phyloP scores from a whole-genome alignment of 2,888 invertebrate genomes.

The Petrolisthes manimaculis region DNA sequence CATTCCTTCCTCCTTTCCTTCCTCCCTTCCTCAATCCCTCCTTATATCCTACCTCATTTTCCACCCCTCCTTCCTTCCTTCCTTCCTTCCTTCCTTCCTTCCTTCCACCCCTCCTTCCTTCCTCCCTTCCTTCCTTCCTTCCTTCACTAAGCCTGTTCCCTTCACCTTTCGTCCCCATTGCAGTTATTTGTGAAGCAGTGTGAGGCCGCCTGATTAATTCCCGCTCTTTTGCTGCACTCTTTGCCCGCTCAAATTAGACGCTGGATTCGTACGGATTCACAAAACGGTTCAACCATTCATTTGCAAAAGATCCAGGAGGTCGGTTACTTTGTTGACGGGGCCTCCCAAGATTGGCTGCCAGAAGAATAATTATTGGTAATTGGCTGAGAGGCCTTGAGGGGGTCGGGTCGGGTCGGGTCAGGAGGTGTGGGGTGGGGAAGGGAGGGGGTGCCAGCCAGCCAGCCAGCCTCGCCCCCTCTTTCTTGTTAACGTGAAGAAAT shows the following conservation, averaged over 20 bases:
- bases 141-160: conserved; percentile 1
- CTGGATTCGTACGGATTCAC: conserved; percentile 42
- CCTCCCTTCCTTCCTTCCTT: not conserved
- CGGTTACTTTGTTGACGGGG: conserved; percentile 36
- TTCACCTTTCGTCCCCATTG: not conserved
- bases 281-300: conserved; percentile 45
- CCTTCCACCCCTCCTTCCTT: not conserved
- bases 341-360: conserved; percentile 1
- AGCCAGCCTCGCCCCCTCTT: not conserved
- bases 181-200: conserved; percentile 27
- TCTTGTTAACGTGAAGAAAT: conserved; percentile 11
- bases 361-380: conserved; percentile 35
- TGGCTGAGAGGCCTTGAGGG: conserved; percentile 8
- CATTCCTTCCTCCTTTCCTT: not conserved
- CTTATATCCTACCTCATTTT: not conserved
- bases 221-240: conserved; percentile 39
- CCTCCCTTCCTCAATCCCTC: not conserved
- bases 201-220: conserved; percentile 33
- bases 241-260: conserved; percentile 35
- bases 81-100: not conserved
- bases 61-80: not conserved
- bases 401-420: not conserved
- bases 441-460: not conserved
- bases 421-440: not conserved
- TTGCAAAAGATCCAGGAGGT: conserved; percentile 36